Percentiles rank a stretch among this genome's conserved stretches.
Evolutionary conservation across 2,888 invertebrate species (phyloP).

Genomic region (Eulithis testata): DNA sequence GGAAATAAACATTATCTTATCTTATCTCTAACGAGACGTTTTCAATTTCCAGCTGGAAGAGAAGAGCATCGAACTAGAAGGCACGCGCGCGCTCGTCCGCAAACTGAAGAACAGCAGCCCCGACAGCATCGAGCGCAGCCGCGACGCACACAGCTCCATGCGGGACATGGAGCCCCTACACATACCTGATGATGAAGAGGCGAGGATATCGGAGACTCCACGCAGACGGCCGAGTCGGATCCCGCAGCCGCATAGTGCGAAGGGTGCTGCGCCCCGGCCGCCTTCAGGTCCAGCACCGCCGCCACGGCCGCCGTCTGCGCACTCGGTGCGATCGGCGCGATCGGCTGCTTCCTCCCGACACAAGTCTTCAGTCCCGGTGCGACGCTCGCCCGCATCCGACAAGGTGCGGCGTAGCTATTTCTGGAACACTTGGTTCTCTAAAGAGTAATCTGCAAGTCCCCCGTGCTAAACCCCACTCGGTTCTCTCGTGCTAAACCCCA

Average conservation of each 20-base stretch:
- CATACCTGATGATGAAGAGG: constrained; percentile 75
- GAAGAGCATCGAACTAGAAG: constrained; percentile 92
- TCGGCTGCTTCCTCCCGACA: constrained; percentile 55
- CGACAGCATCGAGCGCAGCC: constrained; percentile 44
- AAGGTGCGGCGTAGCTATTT: constrained; percentile 90
- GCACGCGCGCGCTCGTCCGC: constrained; percentile 91
- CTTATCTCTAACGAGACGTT: neutral
- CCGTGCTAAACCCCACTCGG: constrained; percentile 48
- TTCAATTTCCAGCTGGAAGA: constrained; percentile 88
- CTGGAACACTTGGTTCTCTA: constrained; percentile 86
- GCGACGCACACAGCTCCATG: constrained; percentile 61
- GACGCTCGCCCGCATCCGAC: constrained; percentile 72
- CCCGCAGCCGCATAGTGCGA: constrained; percentile 84
- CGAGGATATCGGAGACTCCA: constrained; percentile 84
- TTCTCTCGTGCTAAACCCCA: constrained; percentile 45
- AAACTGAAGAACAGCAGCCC: constrained; percentile 84
- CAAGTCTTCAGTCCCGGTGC: constrained; percentile 71
- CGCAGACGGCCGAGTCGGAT: constrained; percentile 86
- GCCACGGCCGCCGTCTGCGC: constrained; percentile 50
- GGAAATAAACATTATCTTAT: no score
- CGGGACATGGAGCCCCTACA: constrained; percentile 76
- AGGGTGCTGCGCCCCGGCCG: constrained; percentile 84
- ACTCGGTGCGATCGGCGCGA: constrained; percentile 52
- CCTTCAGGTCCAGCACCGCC: constrained; percentile 55
- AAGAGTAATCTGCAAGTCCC: constrained; percentile 56